A percentile compares a stretch with the other conserved stretches of the same genome.
phyloP scores from a whole-genome alignment of 1,140 invertebrate species.

The Centruroides vittatus region DNA sequence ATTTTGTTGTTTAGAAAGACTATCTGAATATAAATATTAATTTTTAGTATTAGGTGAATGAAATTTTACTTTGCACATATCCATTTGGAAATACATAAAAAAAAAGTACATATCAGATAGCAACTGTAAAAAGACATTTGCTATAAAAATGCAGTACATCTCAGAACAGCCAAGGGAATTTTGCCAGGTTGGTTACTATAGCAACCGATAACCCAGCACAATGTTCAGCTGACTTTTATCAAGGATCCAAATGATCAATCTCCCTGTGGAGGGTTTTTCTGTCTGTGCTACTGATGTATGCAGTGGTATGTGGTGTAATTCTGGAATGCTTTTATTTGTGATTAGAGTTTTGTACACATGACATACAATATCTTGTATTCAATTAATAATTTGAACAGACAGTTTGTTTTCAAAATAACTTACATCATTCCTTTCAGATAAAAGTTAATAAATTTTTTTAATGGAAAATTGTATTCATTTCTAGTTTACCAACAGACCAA shows the following conservation, averaged over 20 bases:
- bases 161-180: neutral
- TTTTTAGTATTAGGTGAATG: conserved; percentile 1
- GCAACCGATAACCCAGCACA: too few relatives aligned
- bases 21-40: conserved; percentile 6
- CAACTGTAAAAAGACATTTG: neutral
- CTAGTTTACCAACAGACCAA: too few relatives aligned
- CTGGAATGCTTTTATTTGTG: conserved; percentile 8
- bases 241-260: too few relatives aligned
- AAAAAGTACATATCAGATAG: neutral
- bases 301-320: neutral
- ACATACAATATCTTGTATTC: too few relatives aligned
- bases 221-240: too few relatives aligned
- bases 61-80: neutral
- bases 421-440: conserved; percentile 8
- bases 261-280: too few relatives aligned
- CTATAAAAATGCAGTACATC: neutral
- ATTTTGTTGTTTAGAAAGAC: neutral
- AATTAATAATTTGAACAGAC: neutral
- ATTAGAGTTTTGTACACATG: neutral
- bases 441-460: too few relatives aligned
- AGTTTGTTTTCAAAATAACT: conserved; percentile 17
- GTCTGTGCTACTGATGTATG: too few relatives aligned
- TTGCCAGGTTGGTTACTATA: too few relatives aligned
- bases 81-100: too few relatives aligned
- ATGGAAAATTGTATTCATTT: too few relatives aligned